phyloP scores from a whole-genome alignment of 2,888 invertebrate genomes.

The Cheilosia scutellata region DNA sequence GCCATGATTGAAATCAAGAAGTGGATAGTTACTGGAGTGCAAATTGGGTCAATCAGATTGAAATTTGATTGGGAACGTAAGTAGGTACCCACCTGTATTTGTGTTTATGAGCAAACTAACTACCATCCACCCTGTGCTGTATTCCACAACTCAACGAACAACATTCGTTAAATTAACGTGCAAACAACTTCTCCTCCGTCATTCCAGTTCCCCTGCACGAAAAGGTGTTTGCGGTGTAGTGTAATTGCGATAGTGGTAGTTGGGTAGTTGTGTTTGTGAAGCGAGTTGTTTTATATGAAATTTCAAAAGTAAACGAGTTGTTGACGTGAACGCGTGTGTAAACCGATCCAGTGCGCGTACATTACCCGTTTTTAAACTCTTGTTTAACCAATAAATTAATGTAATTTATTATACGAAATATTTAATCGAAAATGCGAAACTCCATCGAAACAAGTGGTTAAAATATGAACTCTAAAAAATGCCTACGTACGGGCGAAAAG shows the following conservation, averaged over 20 bases:
- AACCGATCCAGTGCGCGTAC: constrained; percentile 57
- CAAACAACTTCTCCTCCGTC: constrained; percentile 69
- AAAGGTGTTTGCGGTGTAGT: constrained; percentile 29
- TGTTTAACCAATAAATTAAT: constrained; percentile 37
- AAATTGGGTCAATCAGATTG: too few species aligned
- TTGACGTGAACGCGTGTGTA: constrained; percentile 78
- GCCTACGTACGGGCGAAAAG: constrained; percentile 26
- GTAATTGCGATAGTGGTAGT: constrained; percentile 7
- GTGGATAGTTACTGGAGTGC: too few species aligned
- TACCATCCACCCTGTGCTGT: constrained; percentile 4
- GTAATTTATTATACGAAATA: constrained; percentile 33
- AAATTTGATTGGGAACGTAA: not conserved
- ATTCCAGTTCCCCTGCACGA: constrained; percentile 50
- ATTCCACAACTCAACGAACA: constrained; percentile 50
- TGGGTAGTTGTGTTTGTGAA: constrained; percentile 44
- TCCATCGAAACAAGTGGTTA: constrained; percentile 23
- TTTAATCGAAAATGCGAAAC: constrained; percentile 38
- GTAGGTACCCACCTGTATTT: not conserved
- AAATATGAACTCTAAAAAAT: constrained; percentile 16
- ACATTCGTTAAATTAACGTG: constrained; percentile 63
- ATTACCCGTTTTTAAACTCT: constrained; percentile 49
- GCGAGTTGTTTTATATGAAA: constrained; percentile 43
- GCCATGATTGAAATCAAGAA: too few species aligned
- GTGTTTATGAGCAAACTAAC: not conserved
- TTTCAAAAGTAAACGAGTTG: constrained; percentile 78